phyloP scores from a whole-genome alignment of 1,140 invertebrate genomes.

The Zaprionus nigranus region DNA sequence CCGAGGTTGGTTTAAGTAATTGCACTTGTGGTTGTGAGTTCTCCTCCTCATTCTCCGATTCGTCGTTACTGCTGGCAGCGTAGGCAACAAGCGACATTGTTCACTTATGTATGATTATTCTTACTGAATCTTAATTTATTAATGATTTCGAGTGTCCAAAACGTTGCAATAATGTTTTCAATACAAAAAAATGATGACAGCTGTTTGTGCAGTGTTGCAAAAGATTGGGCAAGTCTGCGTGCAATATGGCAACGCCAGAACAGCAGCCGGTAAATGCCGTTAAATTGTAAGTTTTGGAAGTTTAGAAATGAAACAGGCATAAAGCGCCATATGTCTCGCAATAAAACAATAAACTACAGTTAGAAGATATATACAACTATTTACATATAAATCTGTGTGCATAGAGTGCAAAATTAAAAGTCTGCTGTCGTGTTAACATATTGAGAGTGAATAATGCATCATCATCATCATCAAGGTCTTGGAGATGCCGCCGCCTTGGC shows the following conservation, averaged over 20 bases:
- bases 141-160: background rate
- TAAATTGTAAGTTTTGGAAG: conserved; percentile 15
- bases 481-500: conserved; percentile 45
- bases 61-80: conserved; percentile 78
- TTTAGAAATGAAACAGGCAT: too few species aligned
- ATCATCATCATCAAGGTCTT: conserved; percentile 68
- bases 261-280: conserved; percentile 19
- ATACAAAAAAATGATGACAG: conserved; percentile 15
- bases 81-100: conserved; percentile 82
- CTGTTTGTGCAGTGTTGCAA: conserved; percentile 19
- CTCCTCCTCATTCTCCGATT: conserved; percentile 60
- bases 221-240: background rate
- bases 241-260: conserved; percentile 19
- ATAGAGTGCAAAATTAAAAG: background rate
- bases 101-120: background rate
- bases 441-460: conserved; percentile 54
- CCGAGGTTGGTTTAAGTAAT: conserved; percentile 20
- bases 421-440: conserved; percentile 18
- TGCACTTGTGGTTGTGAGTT: conserved; percentile 25
- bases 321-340: too few species aligned
- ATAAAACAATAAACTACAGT: background rate
- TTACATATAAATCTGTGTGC: background rate
- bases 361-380: conserved; percentile 1
- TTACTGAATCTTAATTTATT: conserved; percentile 1
- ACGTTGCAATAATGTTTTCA: conserved; percentile 24